Conservation (phyloP, 2,888 invertebrate genomes). For the Cerastoderma edule region DNA sequence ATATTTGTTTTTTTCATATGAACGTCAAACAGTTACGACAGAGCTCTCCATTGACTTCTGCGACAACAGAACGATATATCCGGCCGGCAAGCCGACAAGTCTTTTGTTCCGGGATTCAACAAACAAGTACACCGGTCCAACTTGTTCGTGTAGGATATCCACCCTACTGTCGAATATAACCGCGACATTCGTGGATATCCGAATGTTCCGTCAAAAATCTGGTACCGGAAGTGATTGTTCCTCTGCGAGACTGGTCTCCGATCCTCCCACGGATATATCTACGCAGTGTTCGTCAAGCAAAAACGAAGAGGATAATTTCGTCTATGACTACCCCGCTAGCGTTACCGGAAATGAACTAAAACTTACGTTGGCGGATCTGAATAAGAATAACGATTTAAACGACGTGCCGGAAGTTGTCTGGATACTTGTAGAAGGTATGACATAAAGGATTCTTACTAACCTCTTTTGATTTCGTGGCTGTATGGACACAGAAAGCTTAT, state of each 20-base stretch:
- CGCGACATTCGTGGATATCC: slow-evolving; percentile 28
- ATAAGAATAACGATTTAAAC: slow-evolving; percentile 3
- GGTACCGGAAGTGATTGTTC: slow-evolving; percentile 38
- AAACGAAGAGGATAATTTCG: slow-evolving; percentile 37
- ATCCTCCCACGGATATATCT: neutral
- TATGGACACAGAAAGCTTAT: too few species aligned
- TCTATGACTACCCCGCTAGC: neutral
- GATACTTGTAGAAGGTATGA: slow-evolving; percentile 43
- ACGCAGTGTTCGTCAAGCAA: slow-evolving; percentile 8
- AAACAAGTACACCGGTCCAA: neutral
- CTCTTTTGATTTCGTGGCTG: too few species aligned
- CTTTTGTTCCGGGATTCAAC: slow-evolving; percentile 9
- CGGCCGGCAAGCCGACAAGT: neutral
- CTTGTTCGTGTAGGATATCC: slow-evolving; percentile 27
- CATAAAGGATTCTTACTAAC: too few species aligned
- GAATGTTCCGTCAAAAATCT: slow-evolving; percentile 31
- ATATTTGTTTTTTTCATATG: neutral
- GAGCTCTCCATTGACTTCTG: neutral
- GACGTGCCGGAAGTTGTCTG: slow-evolving; percentile 38
- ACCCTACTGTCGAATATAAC: neutral
- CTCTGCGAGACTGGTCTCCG: slow-evolving; percentile 20
- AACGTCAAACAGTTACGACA: neutral
- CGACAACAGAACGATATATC: slow-evolving; percentile 10
- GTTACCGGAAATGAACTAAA: neutral
- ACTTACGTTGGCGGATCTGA: slow-evolving; percentile 27